These are phyloP conservation scores for Pinctada fucata DNA, from an alignment of 2,888 invertebrate genomes.

Conservation along the genomic window DNA sequence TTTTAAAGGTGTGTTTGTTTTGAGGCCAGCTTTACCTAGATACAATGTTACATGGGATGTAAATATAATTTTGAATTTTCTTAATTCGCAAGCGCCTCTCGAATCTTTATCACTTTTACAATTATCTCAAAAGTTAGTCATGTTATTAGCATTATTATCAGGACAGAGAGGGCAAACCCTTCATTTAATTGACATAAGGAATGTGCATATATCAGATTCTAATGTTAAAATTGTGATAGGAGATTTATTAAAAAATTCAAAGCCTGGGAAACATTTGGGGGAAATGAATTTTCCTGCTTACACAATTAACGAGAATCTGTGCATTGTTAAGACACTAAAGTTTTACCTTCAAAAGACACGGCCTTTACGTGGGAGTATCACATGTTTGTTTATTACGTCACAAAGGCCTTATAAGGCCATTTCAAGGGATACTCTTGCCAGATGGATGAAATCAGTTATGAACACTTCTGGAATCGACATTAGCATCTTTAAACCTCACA, in stretches of 20 bases:
- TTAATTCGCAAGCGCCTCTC: conserved; percentile 16
- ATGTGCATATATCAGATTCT: conserved; percentile 22
- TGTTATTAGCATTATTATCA: conserved; percentile 39
- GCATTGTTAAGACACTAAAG: conserved; percentile 25
- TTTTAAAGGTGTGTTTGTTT: conserved; percentile 40
- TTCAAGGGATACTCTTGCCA: conserved; percentile 30
- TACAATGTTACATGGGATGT: conserved; percentile 44
- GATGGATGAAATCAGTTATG: conserved; percentile 42
- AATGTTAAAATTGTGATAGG: conserved; percentile 26
- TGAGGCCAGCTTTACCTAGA: conserved; percentile 43
- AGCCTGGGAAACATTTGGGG: conserved; percentile 35
- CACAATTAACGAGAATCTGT: conserved; percentile 19
- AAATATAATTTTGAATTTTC: conserved; percentile 34
- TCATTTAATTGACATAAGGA: conserved; percentile 26
- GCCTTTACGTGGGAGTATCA: conserved; percentile 6
- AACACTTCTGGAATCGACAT: conserved; percentile 36
- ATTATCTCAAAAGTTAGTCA: conserved; percentile 38
- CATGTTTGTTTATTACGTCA: conserved; percentile 20
- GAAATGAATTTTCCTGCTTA: conserved; percentile 24
- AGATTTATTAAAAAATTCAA: conserved; percentile 42
- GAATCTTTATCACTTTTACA: conserved; percentile 19
- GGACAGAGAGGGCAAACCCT: conserved; percentile 38
- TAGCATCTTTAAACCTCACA: conserved; percentile 37
- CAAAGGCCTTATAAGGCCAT: conserved; percentile 32
- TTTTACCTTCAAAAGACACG: conserved; percentile 33